Evolutionary conservation across 2,113 vertebrate species (phyloP), one percentile per base, ranked within the genome.

Genomic region (Leptocoma aspasia): DNA sequence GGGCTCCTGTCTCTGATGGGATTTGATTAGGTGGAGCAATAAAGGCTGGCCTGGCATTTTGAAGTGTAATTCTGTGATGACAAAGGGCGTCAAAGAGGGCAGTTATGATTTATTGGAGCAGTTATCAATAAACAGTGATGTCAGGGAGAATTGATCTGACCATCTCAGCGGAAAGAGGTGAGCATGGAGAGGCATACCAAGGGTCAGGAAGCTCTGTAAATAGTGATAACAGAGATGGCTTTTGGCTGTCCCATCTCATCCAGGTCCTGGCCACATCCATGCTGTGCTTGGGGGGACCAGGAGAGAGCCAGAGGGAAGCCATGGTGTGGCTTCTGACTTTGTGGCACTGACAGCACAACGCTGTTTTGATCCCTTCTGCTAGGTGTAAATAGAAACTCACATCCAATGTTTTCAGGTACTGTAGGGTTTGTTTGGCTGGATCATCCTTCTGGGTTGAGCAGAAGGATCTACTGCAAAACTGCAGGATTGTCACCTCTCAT

Each of bases 71-170:
- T 83, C 90, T 42, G 41, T 71, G 80, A 64, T 92, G 88, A 83
- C 75, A 92, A 88, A 90, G 82, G 69, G 82, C 19, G 15, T 92
- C 82, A 81, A 52, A 68, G 86, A 64, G 90, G 61, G 79, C 70
- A 83, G 82, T 75, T 94, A 68, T 86, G 88, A 89, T 93, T 95
- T 94, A 96, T 79, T 87, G 75, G 86, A 70, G 64, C 83, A 70
- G 79, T 92, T 96, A 88, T 89, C 92, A 91, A 90, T 95, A 86
- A 94, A 89, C 60, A 70, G 60, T 66, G 80, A 81, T 93, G 88
- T 76, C 90, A 90, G 63, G 66, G 75, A 88, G 75, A 95, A 83
- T 66, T 86, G 91, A 90, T 95, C 84, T 63, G 87, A 39, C 63
- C 56, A 22, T 83, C 79, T 93, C 79, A 92, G 88, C 4, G 0